Evolutionary conservation across 92 coral and sea anemone species (phyloP).

Genomic region (Epizoanthus rinbou): DNA sequence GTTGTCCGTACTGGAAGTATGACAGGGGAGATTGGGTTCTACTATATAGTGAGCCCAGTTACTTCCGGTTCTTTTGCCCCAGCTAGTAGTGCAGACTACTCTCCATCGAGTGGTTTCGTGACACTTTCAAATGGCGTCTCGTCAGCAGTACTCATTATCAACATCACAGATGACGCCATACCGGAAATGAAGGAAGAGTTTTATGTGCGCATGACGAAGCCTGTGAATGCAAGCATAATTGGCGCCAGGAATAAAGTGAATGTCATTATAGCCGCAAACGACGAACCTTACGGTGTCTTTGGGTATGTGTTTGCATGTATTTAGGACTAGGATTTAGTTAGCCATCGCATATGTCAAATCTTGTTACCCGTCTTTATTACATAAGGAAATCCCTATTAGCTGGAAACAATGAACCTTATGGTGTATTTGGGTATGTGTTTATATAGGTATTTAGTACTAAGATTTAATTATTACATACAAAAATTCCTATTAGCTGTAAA

Average conservation of each 20-base stretch:
- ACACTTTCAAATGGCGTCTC: slow-evolving; percentile 60
- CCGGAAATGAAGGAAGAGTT: slow-evolving; percentile 89
- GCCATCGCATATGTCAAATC: no score
- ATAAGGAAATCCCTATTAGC: slow-evolving; percentile 11
- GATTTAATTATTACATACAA: no score
- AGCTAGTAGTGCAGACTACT: slow-evolving; percentile 57
- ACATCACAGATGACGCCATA: slow-evolving; percentile 65
- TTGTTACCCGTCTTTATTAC: no score
- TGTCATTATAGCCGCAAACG: slow-evolving; percentile 82
- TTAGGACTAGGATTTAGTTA: background rate
- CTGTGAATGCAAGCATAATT: slow-evolving; percentile 78
- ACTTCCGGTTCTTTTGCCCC: slow-evolving; percentile 41
- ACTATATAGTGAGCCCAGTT: slow-evolving; percentile 65
- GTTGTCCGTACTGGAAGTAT: slow-evolving; percentile 69
- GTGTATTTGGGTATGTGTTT: slow-evolving; percentile 81
- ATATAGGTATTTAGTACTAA: background rate
- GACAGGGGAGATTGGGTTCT: slow-evolving; percentile 77
- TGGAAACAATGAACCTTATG: slow-evolving; percentile 87
- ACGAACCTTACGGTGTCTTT: slow-evolving; percentile 86
- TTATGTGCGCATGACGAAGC: slow-evolving; percentile 80
- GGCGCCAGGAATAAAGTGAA: slow-evolving; percentile 68
- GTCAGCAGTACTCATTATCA: slow-evolving; percentile 47
- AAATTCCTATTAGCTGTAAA: no score
- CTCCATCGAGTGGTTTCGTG: slow-evolving; percentile 75
- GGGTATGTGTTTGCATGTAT: slow-evolving; percentile 60